Evolutionary conservation across 2,113 vertebrate genomes (phyloP).

Genomic region (Amphilophus citrinellus): DNA sequence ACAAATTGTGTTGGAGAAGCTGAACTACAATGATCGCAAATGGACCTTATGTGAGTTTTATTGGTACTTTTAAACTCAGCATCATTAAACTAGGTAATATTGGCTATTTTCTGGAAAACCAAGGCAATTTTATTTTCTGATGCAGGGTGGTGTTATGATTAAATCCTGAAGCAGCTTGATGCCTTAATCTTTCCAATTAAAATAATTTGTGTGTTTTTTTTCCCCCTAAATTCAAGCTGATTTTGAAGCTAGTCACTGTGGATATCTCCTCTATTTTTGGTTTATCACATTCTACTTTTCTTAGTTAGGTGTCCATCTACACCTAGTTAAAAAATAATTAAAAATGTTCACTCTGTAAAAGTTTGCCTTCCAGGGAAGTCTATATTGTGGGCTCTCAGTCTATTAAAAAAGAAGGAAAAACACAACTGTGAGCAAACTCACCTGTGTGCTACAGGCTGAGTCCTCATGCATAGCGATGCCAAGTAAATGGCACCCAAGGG

Average conservation of each 20-base stretch:
- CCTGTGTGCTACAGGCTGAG: background rate
- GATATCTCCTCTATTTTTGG: background rate
- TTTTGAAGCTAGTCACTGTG: background rate
- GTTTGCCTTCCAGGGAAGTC: background rate
- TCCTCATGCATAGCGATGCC: background rate
- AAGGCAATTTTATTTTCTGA: background rate
- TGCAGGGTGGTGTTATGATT: background rate
- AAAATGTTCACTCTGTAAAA: background rate
- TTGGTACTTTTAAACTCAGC: no score
- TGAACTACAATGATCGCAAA: background rate
- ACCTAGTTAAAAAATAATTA: background rate
- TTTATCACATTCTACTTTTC: background rate
- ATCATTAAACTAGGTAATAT: no score
- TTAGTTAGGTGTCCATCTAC: background rate
- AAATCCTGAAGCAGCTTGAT: background rate
- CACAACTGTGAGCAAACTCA: background rate
- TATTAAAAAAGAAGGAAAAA: background rate
- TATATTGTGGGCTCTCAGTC: background rate
- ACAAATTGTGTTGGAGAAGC: background rate
- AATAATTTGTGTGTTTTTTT: background rate
- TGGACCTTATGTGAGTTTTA: no score
- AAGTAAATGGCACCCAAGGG: conserved; percentile 17
- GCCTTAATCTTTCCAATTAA: background rate
- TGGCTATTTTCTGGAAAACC: background rate
- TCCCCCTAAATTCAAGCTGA: background rate